A percentile compares a stretch with the other conserved stretches of the same genome.
Conservation (phyloP, 2,113 vertebrate species). For the Herpailurus yagouaroundi region DNA sequence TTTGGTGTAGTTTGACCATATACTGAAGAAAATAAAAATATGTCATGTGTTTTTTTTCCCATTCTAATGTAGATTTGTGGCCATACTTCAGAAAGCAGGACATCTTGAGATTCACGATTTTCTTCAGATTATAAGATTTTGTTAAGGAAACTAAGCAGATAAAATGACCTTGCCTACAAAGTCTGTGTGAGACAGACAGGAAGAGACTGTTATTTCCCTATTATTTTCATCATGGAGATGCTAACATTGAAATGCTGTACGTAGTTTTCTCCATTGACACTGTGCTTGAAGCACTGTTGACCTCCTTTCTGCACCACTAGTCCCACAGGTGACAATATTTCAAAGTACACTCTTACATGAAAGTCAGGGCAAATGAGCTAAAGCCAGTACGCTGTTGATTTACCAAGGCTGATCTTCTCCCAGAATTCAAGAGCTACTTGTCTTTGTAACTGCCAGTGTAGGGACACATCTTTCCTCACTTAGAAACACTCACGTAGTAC, state of each 20-base stretch:
- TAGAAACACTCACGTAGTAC: background rate
- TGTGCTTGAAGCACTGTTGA: background rate
- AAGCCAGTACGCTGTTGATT: background rate
- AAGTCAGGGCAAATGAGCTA: constrained; percentile 37
- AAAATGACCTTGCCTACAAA: background rate
- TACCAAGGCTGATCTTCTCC: background rate
- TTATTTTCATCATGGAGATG: background rate
- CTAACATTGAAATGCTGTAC: background rate
- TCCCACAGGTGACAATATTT: background rate
- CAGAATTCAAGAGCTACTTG: background rate
- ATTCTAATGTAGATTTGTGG: background rate
- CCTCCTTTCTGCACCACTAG: background rate
- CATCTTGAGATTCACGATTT: background rate
- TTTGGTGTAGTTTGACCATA: background rate
- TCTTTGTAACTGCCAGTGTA: background rate
- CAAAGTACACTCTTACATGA: constrained; percentile 1
- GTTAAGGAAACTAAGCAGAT: background rate
- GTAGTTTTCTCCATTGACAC: background rate
- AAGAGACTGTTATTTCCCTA: background rate
- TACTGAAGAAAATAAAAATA: background rate
- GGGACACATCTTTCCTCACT: background rate
- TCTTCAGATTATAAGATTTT: background rate
- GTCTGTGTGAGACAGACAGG: background rate
- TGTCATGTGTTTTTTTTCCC: background rate
- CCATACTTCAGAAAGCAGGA: background rate